phyloP scores from a whole-genome alignment of 1,140 invertebrate genomes.

The Apocrypta bakeri region DNA sequence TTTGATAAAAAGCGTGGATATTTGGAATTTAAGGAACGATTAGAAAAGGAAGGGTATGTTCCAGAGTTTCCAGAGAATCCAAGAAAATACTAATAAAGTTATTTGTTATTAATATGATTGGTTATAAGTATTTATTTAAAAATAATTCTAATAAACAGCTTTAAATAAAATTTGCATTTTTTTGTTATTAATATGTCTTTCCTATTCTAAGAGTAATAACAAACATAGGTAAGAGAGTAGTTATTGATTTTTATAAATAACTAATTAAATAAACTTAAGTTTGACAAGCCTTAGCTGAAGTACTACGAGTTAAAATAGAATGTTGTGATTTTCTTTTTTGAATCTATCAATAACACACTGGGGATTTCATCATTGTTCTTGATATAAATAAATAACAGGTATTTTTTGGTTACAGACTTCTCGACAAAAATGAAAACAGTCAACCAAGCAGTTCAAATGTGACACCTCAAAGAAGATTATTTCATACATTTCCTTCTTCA shows the following conservation, averaged over 20 bases:
- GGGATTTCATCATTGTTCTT: not conserved
- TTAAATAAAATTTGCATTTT: slow-evolving; percentile 54
- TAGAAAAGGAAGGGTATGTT: slow-evolving; percentile 90
- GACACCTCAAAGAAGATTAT: slow-evolving; percentile 17
- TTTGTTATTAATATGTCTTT: slow-evolving; percentile 41
- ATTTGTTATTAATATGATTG: slow-evolving; percentile 24
- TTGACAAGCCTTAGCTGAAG: not conserved
- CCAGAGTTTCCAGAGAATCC: slow-evolving; percentile 69
- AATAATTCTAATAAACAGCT: slow-evolving; percentile 55
- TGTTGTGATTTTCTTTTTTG: not conserved
- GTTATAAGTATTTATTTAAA: slow-evolving; percentile 33
- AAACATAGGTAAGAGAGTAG: not conserved
- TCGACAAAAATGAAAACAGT: not conserved
- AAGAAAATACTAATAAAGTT: slow-evolving; percentile 47
- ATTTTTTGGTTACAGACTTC: slow-evolving; percentile 10
- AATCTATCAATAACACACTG: not conserved
- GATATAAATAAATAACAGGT: not conserved
- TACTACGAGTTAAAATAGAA: not conserved
- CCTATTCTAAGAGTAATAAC: not conserved
- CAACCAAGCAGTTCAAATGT: not conserved
- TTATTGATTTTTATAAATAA: not conserved
- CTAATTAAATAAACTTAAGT: not conserved
- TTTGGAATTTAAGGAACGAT: slow-evolving; percentile 90
- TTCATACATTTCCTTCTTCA: slow-evolving; percentile 29
- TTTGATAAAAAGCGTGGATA: slow-evolving; percentile 93